Percentiles rank a stretch among this genome's conserved stretches.
Evolutionary conservation across 2,113 vertebrate species (phyloP).

Genomic region (Perccottus glenii): DNA sequence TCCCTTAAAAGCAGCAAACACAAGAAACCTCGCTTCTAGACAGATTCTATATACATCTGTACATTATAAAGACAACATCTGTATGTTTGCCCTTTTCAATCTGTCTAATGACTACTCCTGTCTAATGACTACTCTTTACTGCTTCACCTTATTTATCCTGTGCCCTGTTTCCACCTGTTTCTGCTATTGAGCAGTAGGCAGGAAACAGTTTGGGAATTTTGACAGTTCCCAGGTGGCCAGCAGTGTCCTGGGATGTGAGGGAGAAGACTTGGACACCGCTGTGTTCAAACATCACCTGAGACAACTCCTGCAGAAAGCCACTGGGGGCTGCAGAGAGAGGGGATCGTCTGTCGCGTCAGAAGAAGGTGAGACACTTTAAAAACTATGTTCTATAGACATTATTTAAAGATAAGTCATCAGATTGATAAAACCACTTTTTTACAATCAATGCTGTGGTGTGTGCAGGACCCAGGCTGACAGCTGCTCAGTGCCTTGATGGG

Average conservation of each 20-base stretch:
- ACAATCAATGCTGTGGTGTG: not conserved
- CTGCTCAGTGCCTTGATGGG: slow-evolving; percentile 88
- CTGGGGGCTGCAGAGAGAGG: slow-evolving; percentile 55
- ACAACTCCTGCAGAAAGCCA: slow-evolving; percentile 87
- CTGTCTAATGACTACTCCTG: not conserved
- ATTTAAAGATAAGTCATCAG: no score
- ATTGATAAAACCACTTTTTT: not conserved
- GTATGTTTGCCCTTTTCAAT: no score
- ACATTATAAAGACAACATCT: no score
- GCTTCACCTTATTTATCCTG: not conserved
- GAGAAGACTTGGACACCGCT: slow-evolving; percentile 87
- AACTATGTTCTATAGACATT: not conserved
- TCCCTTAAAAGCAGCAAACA: not conserved
- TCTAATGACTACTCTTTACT: not conserved
- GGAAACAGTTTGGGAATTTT: slow-evolving; percentile 92
- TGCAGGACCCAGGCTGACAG: slow-evolving; percentile 86
- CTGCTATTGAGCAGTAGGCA: slow-evolving; percentile 81
- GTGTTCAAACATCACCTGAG: slow-evolving; percentile 96
- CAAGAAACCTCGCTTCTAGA: not conserved
- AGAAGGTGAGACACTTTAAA: slow-evolving; percentile 63
- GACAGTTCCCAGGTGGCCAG: slow-evolving; percentile 85
- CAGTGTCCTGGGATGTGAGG: slow-evolving; percentile 87
- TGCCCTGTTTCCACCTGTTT: not conserved
- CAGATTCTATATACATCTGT: no score
- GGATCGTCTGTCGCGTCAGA: slow-evolving; percentile 23